Evolutionary conservation across 2,797 vertebrate species (phyloP).

Genomic region (Poeciliopsis infans): DNA sequence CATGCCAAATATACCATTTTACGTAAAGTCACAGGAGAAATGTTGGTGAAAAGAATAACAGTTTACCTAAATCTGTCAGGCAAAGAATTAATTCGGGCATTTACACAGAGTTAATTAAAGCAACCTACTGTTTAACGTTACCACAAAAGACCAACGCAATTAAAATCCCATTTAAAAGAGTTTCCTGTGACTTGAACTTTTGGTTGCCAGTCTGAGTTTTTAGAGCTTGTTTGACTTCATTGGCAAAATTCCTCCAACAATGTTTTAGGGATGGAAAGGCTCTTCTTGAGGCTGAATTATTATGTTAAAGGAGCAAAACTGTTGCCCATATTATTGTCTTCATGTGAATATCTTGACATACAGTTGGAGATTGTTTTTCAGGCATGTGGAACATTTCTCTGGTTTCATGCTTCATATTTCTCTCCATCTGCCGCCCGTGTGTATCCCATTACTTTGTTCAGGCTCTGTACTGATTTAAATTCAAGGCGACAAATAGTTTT

Average conservation of each 20-base stretch:
- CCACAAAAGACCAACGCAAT: neutral
- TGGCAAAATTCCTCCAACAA: neutral
- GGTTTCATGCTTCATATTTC: slow-evolving; percentile 18
- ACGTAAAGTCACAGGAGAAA: neutral
- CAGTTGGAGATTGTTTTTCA: neutral
- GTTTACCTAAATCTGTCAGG: neutral
- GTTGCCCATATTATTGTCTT: neutral
- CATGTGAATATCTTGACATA: neutral
- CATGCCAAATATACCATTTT: neutral
- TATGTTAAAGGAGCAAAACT: neutral
- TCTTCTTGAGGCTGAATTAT: neutral
- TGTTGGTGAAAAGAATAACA: neutral
- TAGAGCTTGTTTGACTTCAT: neutral
- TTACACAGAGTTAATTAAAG: neutral
- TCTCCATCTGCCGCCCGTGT: neutral
- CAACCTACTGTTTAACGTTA: neutral
- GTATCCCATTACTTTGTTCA: slow-evolving; percentile 16
- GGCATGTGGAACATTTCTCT: neutral
- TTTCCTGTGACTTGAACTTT: neutral
- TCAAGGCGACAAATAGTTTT: slow-evolving; percentile 34
- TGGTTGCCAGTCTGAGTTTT: too few species aligned
- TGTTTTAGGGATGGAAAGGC: neutral
- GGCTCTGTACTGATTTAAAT: slow-evolving; percentile 39
- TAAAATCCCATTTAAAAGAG: neutral
- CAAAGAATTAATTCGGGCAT: neutral